Percentiles rank a stretch among this genome's conserved stretches.
These are phyloP conservation scores for Saccostrea echinata DNA, from an alignment of 1,140 invertebrate species.

Conservation along the genomic window DNA sequence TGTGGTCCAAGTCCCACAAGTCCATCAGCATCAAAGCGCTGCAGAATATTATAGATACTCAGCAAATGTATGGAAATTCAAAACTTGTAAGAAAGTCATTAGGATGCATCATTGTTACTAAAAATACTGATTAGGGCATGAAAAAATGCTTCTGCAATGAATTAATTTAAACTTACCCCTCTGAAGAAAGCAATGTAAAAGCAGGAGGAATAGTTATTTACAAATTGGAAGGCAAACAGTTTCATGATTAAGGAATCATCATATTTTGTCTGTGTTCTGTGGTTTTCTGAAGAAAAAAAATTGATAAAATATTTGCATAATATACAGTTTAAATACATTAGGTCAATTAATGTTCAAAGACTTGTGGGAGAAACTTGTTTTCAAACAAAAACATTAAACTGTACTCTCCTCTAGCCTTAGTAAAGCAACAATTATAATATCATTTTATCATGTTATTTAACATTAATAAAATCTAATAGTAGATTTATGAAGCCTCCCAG, in stretches of 20 bases:
- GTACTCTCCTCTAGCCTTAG: too few relatives aligned
- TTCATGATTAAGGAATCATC: conserved; percentile 79
- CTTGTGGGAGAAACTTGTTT: too few relatives aligned
- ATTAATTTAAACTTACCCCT: conserved; percentile 64
- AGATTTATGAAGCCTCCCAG: too few relatives aligned
- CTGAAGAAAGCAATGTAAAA: conserved; percentile 80
- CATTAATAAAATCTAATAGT: too few relatives aligned
- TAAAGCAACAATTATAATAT: too few relatives aligned
- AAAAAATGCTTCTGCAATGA: too few relatives aligned
- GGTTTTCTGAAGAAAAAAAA: conserved; percentile 77
- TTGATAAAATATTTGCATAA: background rate
- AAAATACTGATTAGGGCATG: background rate
- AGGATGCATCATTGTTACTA: background rate
- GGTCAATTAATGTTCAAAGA: background rate
- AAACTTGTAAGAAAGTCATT: background rate
- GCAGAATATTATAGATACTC: conserved; percentile 19
- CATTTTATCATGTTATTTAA: too few relatives aligned
- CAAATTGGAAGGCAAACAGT: conserved; percentile 80
- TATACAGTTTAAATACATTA: background rate
- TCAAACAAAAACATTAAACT: too few relatives aligned
- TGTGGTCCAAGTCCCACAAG: conserved; percentile 74
- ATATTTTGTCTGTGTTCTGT: conserved; percentile 77
- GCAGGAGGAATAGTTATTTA: conserved; percentile 78
- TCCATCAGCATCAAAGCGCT: conserved; percentile 67
- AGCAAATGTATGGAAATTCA: background rate